A percentile compares a stretch with the other conserved stretches of the same genome.
phyloP scores from a whole-genome alignment of 2,888 invertebrate species.

The Agrotis segetum region DNA sequence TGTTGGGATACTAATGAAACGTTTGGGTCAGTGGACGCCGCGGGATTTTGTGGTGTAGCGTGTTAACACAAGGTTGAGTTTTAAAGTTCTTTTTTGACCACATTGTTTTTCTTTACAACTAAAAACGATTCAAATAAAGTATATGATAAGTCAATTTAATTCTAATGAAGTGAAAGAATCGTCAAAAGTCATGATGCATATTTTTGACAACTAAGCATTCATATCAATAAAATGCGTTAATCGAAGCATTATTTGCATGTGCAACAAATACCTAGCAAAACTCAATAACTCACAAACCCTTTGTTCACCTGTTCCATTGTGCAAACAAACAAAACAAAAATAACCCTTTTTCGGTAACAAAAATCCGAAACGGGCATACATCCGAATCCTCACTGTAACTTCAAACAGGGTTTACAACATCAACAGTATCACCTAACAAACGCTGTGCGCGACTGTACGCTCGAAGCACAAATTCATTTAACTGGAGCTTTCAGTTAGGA shows the following conservation, averaged over 20 bases:
- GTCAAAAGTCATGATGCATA: no score
- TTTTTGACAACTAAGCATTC: neutral
- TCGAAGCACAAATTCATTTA: conserved; percentile 64
- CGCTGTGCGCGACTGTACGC: conserved; percentile 40
- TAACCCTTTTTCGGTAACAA: neutral
- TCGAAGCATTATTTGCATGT: neutral
- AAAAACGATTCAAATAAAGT: no score
- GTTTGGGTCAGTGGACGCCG: conserved; percentile 75
- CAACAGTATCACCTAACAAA: conserved; percentile 49
- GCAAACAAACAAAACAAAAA: conserved; percentile 2
- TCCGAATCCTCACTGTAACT: neutral
- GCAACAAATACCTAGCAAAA: neutral
- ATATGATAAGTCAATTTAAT: no score
- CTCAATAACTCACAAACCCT: neutral
- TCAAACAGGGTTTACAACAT: conserved; percentile 35
- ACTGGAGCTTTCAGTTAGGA: conserved; percentile 46
- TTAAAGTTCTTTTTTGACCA: neutral
- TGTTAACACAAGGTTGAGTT: conserved; percentile 1
- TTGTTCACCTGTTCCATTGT: neutral
- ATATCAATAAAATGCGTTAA: no score
- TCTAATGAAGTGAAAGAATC: no score
- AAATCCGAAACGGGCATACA: neutral
- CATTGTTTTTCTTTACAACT: no score
- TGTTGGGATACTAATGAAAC: conserved; percentile 72
- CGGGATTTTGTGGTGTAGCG: conserved; percentile 64